These are phyloP conservation scores for Galago senegalensis DNA, from an alignment of 2,797 vertebrate genomes.

Conservation along the genomic window DNA sequence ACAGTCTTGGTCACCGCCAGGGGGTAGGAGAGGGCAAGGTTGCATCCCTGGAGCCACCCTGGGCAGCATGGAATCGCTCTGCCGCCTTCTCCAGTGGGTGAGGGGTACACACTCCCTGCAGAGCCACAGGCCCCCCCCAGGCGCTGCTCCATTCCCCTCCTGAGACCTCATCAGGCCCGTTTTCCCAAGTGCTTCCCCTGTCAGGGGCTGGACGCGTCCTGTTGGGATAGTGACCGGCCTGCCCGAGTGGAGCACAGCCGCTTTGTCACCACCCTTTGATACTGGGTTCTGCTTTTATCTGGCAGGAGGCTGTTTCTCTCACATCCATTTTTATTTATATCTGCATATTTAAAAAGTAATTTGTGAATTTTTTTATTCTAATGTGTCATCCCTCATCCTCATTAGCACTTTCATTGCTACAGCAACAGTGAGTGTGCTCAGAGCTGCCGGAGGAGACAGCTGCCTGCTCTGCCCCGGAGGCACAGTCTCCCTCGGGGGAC, in stretches of 20 bases:
- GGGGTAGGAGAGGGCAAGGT: too few species aligned
- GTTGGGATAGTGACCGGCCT: accelerated
- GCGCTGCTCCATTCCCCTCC: accelerated
- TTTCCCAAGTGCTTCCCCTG: neutral
- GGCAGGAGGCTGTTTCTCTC: neutral
- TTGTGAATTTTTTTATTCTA: neutral
- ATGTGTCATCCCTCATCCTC: neutral
- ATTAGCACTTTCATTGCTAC: neutral
- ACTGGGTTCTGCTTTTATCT: too few species aligned
- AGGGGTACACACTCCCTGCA: accelerated
- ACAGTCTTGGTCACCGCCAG: accelerated
- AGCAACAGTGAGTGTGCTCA: accelerated
- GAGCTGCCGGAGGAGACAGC: too few species aligned
- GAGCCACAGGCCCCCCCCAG: accelerated
- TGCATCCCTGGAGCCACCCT: accelerated
- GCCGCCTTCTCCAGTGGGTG: neutral
- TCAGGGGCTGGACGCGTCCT: neutral
- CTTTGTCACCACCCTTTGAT: too few species aligned
- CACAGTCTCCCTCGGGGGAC: neutral
- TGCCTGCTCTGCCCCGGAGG: accelerated
- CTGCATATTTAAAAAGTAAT: neutral
- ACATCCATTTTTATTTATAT: neutral
- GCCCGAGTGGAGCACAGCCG: neutral
- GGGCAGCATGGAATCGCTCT: neutral
- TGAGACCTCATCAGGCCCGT: accelerated